These are phyloP conservation scores for Aurelia sp. DNA, from an alignment of 30 jellyfish, hydroid and myxozoan species.

Conservation along the genomic window DNA sequence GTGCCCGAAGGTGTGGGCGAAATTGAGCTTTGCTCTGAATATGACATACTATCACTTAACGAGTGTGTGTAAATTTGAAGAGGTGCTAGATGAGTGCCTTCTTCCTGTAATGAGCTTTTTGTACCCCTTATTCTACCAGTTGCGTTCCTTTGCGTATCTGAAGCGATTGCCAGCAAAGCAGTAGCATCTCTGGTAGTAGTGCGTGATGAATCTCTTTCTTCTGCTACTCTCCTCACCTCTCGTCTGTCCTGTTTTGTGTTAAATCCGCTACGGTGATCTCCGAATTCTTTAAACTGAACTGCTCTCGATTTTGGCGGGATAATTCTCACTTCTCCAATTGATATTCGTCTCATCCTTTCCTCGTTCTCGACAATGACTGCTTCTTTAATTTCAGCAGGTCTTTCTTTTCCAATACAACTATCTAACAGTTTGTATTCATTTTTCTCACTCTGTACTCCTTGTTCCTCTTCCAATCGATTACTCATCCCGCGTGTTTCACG, in stretches of 20 bases:
- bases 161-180: not conserved
- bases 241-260: not conserved
- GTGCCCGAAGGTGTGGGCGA: constrained; percentile 60
- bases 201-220: not conserved
- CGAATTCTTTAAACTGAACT: constrained; percentile 4
- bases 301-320: constrained; percentile 27
- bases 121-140: not conserved
- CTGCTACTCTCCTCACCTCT: not conserved
- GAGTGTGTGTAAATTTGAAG: not conserved
- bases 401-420: constrained; percentile 1
- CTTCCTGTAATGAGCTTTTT: not conserved
- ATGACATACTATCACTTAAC: not conserved
- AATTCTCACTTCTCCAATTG: constrained; percentile 43
- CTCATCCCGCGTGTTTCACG: too few relatives aligned
- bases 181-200: not conserved
- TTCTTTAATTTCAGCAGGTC: constrained; percentile 11
- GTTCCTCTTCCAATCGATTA: too few relatives aligned
- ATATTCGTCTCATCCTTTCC: constrained; percentile 3
- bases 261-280: not conserved
- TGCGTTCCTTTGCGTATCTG: not conserved
- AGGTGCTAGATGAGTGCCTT: not conserved
- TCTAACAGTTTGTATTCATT: not conserved
- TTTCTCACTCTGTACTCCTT: too few relatives aligned
- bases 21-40: constrained; percentile 13
- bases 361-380: constrained; percentile 17